Conservation (phyloP, 2,888 invertebrate species). For the Lucinisca nassula region DNA sequence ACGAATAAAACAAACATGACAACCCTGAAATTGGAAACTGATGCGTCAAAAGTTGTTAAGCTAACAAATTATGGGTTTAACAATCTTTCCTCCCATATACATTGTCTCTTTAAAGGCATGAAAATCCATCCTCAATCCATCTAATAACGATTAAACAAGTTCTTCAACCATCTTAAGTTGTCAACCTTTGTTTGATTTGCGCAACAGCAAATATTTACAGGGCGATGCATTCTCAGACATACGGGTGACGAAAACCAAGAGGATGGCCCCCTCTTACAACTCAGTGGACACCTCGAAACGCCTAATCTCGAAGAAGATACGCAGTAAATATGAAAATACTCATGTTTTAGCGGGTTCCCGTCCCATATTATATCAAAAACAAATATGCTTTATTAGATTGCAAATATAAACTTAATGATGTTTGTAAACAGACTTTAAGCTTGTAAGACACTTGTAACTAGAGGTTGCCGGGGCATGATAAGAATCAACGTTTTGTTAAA, state of each 20-base stretch:
- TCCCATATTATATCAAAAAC: neutral
- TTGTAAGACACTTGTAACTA: constrained; percentile 18
- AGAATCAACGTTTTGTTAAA: too few species aligned
- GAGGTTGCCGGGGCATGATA: too few species aligned
- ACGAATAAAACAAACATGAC: too few species aligned
- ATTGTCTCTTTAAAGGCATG: neutral
- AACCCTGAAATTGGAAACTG: too few species aligned
- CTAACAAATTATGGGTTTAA: neutral
- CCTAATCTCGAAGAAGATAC: neutral
- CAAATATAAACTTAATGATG: constrained; percentile 31
- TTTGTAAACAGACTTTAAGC: constrained; percentile 15
- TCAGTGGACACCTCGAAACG: neutral
- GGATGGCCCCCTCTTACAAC: neutral
- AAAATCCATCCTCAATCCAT: neutral
- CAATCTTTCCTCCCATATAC: neutral
- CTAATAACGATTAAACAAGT: neutral
- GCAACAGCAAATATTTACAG: neutral
- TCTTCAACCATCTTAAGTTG: neutral
- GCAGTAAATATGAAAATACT: neutral
- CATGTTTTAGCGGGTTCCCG: neutral
- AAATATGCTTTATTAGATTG: constrained; percentile 17
- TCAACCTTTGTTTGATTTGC: neutral
- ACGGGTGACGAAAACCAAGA: neutral
- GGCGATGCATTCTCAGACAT: neutral
- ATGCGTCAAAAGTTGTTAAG: too few species aligned